These are phyloP conservation scores for Dicyrtoma fusca DNA, from an alignment of 2,888 invertebrate species.

Conservation along the genomic window DNA sequence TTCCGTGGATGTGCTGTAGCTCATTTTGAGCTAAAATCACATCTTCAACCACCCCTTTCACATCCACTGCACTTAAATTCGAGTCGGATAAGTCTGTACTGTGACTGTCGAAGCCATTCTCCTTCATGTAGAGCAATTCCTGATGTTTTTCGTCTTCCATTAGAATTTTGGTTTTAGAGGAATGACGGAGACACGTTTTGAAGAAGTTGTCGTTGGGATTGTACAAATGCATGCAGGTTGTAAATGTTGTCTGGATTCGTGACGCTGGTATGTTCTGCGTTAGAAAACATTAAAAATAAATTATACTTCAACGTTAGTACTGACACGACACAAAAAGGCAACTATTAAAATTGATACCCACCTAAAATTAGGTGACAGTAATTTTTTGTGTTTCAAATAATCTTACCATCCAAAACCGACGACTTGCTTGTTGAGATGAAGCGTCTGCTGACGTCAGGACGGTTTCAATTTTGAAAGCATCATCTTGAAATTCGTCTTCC, in stretches of 20 bases:
- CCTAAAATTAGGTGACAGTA: too few species aligned
- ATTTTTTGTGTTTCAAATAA: too few species aligned
- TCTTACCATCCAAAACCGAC: conserved; percentile 15
- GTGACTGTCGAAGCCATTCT: too few species aligned
- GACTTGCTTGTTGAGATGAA: neutral
- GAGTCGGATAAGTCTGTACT: neutral
- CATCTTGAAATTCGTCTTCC: neutral
- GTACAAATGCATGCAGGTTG: neutral
- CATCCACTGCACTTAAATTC: neutral
- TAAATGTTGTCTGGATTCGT: neutral
- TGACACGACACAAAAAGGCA: too few species aligned
- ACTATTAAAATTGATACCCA: too few species aligned
- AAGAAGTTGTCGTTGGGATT: neutral
- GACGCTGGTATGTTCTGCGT: neutral
- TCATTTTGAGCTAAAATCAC: neutral
- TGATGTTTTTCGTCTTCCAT: neutral
- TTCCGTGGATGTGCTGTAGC: neutral
- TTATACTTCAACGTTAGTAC: too few species aligned
- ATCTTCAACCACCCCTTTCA: conserved; percentile 1
- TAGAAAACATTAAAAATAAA: neutral
- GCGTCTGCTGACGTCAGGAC: neutral
- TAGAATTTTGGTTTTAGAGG: neutral
- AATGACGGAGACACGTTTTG: neutral
- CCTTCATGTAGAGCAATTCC: too few species aligned
- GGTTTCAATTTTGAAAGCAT: conserved; percentile 6